Base-by-base conservation (phyloP, 2,113 vertebrate species). In the Papio anubis region DNA sequence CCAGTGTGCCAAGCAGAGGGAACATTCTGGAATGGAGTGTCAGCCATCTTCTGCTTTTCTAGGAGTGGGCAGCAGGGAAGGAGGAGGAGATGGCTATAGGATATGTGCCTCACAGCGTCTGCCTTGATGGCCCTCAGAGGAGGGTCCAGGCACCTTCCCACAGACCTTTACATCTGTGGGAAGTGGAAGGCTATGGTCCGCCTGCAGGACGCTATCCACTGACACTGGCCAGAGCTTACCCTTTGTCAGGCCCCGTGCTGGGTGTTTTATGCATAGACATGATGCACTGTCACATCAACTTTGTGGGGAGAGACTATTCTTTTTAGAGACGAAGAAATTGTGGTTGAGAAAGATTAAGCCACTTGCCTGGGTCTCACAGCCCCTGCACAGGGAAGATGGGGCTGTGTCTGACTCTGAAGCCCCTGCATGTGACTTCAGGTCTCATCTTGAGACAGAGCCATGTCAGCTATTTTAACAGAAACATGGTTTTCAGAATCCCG, bases 291-390 rank as follows among this genome's bases (percentile, higher is more conserved):
- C 61, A 0, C 27, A 8, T 23, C 55, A 11, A 16, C 55, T 50
- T 76, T 35, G 32, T 2, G 8, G 20, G 20, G 17, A 72, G 30
- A 68, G 82, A 8, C 38, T 27, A 0, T 30, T 73, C 18, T 55
- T 25, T 25, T 2, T 8, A 40, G 73, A 59, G 55, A 75, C 14
- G 38, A 27, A 76, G 82, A 88, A 5, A 1, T 18, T 3, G 57
- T 21, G 55, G 32, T 66, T n/a, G 75, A 35, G 30, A 20, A 61
- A 59, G 75, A 38, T 48, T 30, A 43, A 68, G 57, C 68, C 82
- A 6, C 23, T 3, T 32, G 11, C 0, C 0, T 0, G 1, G 32
- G 32, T 25, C 75, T 84, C 48, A 4, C 20, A 1, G 68, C 3
- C 14, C n/a, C 32, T 40, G 38, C 25, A 0, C 18, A 1, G 25